These are phyloP conservation scores for Lepidocyrtoides sp. DNA, from an alignment of 2,888 invertebrate species.

Conservation along the genomic window DNA sequence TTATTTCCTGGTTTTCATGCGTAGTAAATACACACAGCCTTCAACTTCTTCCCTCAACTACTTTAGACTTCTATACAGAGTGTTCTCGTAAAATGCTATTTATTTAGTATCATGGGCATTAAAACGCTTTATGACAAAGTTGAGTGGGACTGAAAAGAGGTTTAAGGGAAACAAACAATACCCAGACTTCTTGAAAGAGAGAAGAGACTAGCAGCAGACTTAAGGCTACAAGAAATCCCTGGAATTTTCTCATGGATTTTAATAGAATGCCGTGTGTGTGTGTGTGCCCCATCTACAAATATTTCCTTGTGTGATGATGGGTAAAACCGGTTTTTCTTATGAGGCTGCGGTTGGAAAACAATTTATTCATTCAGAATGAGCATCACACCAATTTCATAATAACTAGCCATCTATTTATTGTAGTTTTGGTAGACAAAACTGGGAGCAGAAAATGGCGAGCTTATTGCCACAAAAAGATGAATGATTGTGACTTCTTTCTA, in stretches of 20 bases:
- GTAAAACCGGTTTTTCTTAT: neutral
- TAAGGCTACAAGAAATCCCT: conserved; percentile 44
- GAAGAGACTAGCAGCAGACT: neutral
- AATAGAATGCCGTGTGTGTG: neutral
- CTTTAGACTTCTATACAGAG: too few relatives aligned
- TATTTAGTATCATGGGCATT: neutral
- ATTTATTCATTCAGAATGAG: conserved; percentile 47
- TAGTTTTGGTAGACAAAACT: neutral
- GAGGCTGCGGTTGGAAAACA: conserved; percentile 33
- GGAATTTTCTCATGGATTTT: conserved; percentile 51
- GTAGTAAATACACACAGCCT: too few relatives aligned
- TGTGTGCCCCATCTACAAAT: neutral
- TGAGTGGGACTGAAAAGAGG: neutral
- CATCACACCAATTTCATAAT: neutral
- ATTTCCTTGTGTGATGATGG: neutral
- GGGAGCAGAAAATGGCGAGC: neutral
- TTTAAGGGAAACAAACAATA: neutral
- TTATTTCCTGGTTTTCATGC: too few relatives aligned
- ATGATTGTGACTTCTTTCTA: too few relatives aligned
- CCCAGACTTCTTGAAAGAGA: neutral
- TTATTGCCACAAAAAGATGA: neutral
- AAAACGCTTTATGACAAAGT: neutral
- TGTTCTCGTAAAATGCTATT: too few relatives aligned
- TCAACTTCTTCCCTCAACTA: too few relatives aligned
- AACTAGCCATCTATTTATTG: neutral